A percentile compares a stretch with the other conserved stretches of the same genome.
Evolutionary conservation across 2,888 invertebrate species (phyloP).

Genomic region (Pachycephus smyrnensis): DNA sequence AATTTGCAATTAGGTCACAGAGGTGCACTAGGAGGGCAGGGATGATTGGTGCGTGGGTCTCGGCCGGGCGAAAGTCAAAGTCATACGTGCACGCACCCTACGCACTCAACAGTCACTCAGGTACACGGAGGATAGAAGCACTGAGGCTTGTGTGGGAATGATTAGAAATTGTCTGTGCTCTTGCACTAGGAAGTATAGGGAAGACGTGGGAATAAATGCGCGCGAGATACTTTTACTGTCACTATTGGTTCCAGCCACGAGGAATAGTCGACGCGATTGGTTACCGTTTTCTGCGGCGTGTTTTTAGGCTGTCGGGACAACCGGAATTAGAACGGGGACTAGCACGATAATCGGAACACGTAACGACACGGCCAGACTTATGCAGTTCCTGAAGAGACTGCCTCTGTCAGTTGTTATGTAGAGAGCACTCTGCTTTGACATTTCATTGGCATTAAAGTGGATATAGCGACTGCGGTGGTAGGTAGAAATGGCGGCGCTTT

Average conservation of each 20-base stretch:
- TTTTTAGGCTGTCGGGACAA: background rate
- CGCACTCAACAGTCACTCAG: background rate
- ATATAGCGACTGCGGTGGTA: conserved; percentile 50
- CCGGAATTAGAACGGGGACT: background rate
- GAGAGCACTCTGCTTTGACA: conserved; percentile 47
- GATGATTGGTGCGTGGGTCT: background rate
- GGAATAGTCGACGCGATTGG: background rate
- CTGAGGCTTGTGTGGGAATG: background rate
- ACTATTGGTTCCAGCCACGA: background rate
- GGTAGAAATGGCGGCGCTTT: conserved; percentile 60
- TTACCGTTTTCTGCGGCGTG: background rate
- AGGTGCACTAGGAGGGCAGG: background rate
- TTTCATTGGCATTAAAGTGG: conserved; percentile 57
- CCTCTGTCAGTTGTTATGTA: conserved; percentile 14
- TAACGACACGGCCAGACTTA: background rate
- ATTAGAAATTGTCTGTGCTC: background rate
- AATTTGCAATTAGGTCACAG: conserved; percentile 37
- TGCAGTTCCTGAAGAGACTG: conserved; percentile 5
- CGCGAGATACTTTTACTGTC: background rate
- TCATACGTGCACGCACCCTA: background rate
- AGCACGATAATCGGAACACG: background rate
- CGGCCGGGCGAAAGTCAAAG: background rate
- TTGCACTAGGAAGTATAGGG: background rate
- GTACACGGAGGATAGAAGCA: background rate
- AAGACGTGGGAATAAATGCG: background rate